phyloP scores from a whole-genome alignment of 2,113 vertebrate species.

The Tympanuchus pallidicinctus region DNA sequence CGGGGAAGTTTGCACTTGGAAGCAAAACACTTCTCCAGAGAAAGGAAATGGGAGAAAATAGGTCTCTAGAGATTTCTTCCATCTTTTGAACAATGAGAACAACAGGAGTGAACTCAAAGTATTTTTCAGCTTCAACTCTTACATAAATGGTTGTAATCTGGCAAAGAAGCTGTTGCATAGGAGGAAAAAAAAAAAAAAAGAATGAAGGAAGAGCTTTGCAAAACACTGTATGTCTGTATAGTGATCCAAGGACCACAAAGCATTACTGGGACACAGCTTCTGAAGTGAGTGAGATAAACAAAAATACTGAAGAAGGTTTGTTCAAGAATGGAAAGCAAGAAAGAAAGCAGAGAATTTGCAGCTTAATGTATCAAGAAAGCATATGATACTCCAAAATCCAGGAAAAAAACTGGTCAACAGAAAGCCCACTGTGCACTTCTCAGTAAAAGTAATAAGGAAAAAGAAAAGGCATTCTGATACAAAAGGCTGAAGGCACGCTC shows the following conservation, averaged over 20 bases:
- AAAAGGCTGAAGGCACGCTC: not conserved
- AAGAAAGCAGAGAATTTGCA: not conserved
- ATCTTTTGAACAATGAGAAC: not conserved
- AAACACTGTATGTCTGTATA: not conserved
- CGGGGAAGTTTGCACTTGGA: not conserved
- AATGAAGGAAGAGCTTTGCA: not conserved
- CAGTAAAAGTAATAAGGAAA: not conserved
- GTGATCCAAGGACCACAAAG: not conserved
- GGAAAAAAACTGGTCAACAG: not conserved
- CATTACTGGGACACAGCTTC: not conserved
- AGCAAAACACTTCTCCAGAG: not conserved
- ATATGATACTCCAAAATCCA: not conserved
- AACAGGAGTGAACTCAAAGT: not conserved
- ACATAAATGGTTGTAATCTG: rapidly evolving
- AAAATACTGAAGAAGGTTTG: not conserved
- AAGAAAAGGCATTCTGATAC: not conserved
- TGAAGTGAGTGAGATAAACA: not conserved
- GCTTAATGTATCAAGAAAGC: not conserved
- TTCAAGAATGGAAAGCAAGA: not conserved
- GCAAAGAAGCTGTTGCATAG: not conserved
- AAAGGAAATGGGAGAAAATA: not conserved
- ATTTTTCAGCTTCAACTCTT: not conserved
- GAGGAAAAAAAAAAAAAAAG: rapidly evolving
- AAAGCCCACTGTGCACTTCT: not conserved
- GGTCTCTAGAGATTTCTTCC: not conserved